phyloP scores from a whole-genome alignment of 30 jellyfish, hydroid and myxozoan species.

The Hydractinia symbiolongicarpus region DNA sequence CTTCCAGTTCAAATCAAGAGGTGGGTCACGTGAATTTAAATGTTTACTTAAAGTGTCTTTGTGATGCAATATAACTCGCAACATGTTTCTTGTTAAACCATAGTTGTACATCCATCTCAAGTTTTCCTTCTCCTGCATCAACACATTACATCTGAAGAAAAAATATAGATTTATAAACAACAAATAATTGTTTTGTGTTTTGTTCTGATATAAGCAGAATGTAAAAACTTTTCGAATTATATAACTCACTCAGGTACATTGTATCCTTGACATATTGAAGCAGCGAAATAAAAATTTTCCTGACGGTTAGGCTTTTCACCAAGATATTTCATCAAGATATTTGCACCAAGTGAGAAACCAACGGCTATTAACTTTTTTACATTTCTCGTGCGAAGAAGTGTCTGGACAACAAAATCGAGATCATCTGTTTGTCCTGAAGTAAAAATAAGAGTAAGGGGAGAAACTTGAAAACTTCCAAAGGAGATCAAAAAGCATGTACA shows the following conservation, averaged over 20 bases:
- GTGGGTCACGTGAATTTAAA: conserved; percentile 3
- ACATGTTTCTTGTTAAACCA: conserved; percentile 49
- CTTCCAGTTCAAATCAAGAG: conserved; percentile 56
- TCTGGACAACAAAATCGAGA: conserved; percentile 59
- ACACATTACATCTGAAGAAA: conserved; percentile 45
- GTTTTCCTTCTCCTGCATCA: conserved; percentile 61
- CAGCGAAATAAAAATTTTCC: conserved; percentile 55
- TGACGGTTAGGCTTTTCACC: conserved; percentile 81
- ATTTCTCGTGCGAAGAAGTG: conserved; percentile 29
- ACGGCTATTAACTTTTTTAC: conserved; percentile 53
- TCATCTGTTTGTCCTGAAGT: conserved; percentile 74
- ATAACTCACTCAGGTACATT: conserved; percentile 48
- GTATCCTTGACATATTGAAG: conserved; percentile 90
- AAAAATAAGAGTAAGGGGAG: not conserved
- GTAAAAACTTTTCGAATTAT: too few species aligned
- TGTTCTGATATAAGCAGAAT: too few species aligned
- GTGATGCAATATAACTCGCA: conserved; percentile 41
- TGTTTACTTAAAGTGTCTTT: conserved; percentile 42
- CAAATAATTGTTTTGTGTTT: too few species aligned
- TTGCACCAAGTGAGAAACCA: conserved; percentile 94
- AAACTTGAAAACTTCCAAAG: not conserved
- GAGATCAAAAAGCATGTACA: not conserved
- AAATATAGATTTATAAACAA: not conserved
- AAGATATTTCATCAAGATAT: conserved; percentile 69
- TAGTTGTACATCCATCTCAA: conserved; percentile 67